These are phyloP conservation scores for Phaonia tiefii DNA, from an alignment of 2,888 invertebrate genomes.

Conservation along the genomic window DNA sequence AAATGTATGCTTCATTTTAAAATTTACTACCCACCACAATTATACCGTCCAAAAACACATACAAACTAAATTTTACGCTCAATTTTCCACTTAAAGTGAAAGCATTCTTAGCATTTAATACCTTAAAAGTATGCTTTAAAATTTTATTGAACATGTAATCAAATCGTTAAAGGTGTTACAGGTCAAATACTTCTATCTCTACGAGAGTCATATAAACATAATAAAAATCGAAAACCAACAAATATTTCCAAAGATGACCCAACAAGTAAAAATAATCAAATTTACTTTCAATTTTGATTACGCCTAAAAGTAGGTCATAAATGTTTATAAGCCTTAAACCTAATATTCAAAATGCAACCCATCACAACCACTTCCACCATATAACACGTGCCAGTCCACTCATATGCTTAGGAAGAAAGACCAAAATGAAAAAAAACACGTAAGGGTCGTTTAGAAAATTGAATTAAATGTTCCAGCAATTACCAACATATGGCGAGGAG, in stretches of 20 bases:
- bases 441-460: slow-evolving; percentile 54
- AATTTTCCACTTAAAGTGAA: neutral
- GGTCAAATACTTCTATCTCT: slow-evolving; percentile 18
- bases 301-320: slow-evolving; percentile 38
- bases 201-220: slow-evolving; percentile 1
- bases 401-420: neutral
- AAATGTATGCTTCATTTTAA: no score
- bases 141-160: slow-evolving; percentile 28
- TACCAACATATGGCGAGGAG: slow-evolving; percentile 43
- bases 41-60: neutral
- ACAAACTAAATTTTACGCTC: neutral
- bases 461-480: slow-evolving; percentile 52
- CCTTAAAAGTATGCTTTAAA: slow-evolving; percentile 13
- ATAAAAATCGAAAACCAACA: slow-evolving; percentile 11
- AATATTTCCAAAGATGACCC: neutral
- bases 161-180: slow-evolving; percentile 22
- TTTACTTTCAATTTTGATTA: slow-evolving; percentile 35
- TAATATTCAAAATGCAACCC: neutral
- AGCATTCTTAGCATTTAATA: neutral
- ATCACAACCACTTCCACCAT: no score
- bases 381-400: no score
- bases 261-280: slow-evolving; percentile 33
- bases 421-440: neutral
- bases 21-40: no score
- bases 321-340: neutral